Base-by-base conservation (phyloP, 37 sponge, comb jelly and placozoan species). In the Mnemiopsis leidyi region DNA sequence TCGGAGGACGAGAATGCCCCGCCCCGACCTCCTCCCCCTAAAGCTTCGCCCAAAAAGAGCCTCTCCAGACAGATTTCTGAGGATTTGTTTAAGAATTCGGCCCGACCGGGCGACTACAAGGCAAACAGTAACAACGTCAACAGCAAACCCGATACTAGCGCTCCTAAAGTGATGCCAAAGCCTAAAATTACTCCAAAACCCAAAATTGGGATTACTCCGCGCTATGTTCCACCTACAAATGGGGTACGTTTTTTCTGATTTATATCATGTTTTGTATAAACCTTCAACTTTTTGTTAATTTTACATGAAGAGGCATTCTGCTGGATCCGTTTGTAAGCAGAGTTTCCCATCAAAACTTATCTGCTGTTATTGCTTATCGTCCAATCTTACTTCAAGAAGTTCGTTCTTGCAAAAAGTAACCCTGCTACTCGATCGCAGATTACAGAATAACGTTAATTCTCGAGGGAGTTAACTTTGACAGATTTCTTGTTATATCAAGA, bases 101-200 rank as follows among this genome's bases (percentile, higher is more conserved):
- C 79, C 36, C 79, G 79, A 0, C 79, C 79, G 9, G 32, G 79
- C 33, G 79, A 77, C 79, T 77, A 77, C 79, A 77, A 28, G 36
- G 79, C 79, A 31, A 85, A 85, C 90, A 85, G 39, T 21, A 28
- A 26, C 26, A 28, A 28, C 36, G 29, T n/a, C 28, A 37, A 37
- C 7, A 40, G 61, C 48, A 85, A 85, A 39, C 79, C 79, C 3
- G 38, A 35, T 0, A 28, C 90, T 39, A 38, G n/a, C 23, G 90
- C 48, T 38, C 90, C 90, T 26, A 85, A 85, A 40, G 61, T 85
- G 23, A 85, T 85, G 90, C 90, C 90, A n/a, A 85, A 85, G 36
- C 90, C 90, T 23, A 85, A 85, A 40, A 33, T 40, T 48, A 48
- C 61, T 48, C 61, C 61, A 48, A 48, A 48, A 48, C 61, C 61